Evolutionary conservation across 2,113 vertebrate species (phyloP).

Genomic region (Talpa occidentalis): DNA sequence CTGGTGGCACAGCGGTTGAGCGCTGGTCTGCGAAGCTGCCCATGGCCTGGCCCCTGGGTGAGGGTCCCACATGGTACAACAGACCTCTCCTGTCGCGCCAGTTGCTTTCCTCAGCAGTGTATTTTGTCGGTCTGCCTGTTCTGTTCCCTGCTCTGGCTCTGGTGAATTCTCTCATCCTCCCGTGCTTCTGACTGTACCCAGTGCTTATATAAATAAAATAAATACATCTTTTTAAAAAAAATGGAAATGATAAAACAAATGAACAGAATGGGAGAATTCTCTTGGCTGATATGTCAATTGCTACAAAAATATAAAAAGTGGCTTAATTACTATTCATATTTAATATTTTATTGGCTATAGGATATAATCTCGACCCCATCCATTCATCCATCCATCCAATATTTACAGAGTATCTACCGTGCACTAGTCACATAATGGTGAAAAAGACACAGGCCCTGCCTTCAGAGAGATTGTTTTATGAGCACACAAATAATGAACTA

Average conservation of each 20-base stretch:
- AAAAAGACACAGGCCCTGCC: not conserved
- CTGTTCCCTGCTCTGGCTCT: no score
- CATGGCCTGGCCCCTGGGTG: no score
- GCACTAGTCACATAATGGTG: not conserved
- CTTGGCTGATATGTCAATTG: slow-evolving; percentile 21
- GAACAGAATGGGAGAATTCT: not conserved
- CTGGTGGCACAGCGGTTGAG: no score
- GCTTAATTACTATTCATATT: not conserved
- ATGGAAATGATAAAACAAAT: slow-evolving; percentile 18
- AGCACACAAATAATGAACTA: not conserved
- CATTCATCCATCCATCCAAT: not conserved
- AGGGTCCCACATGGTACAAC: no score
- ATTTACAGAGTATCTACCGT: not conserved
- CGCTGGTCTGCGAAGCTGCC: no score
- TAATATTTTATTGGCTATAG: slow-evolving; percentile 13
- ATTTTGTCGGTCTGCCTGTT: no score
- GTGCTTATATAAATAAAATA: no score
- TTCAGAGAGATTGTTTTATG: not conserved
- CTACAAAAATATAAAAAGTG: slow-evolving; percentile 13
- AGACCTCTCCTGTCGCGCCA: no score
- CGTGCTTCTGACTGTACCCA: no score
- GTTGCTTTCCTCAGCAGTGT: no score
- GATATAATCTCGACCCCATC: not conserved
- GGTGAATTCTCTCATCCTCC: no score
- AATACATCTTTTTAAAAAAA: no score